A percentile compares a stretch with the other conserved stretches of the same genome.
phyloP scores from a whole-genome alignment of 2,797 vertebrate genomes.

The Halcyon chelicuti region DNA sequence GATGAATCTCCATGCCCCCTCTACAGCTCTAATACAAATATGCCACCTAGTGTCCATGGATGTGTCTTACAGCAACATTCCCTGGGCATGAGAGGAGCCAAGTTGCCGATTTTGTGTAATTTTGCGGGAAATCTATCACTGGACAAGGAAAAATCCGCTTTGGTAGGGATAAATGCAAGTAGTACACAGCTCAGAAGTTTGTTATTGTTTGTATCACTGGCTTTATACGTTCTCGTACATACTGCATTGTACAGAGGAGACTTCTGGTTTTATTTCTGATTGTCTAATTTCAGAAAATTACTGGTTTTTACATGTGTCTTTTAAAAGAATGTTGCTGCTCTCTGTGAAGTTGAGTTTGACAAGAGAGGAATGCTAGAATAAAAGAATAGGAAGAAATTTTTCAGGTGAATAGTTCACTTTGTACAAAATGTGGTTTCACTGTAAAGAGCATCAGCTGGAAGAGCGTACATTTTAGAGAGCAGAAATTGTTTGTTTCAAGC shows the following conservation, averaged over 20 bases:
- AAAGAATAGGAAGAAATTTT: background rate
- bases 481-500: background rate
- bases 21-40: background rate
- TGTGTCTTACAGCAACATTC: background rate
- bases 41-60: constrained; percentile 63
- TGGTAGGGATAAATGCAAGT: background rate
- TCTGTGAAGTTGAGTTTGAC: background rate
- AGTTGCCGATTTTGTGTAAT: background rate
- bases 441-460: background rate
- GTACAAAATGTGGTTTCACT: background rate
- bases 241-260: background rate
- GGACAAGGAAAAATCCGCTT: background rate
- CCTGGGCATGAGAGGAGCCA: background rate
- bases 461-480: background rate
- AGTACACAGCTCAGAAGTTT: background rate
- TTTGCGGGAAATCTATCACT: background rate
- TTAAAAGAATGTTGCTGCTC: background rate
- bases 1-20: background rate
- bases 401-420: background rate
- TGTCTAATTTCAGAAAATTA: background rate
- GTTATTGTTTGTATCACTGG: background rate
- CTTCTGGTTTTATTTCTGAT: background rate
- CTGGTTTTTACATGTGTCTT: fast-evolving
- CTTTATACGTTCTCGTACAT: background rate
- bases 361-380: background rate